Percentiles rank a stretch among this genome's conserved stretches.
phyloP scores from a whole-genome alignment of 1,140 invertebrate species.

The Grapholita molesta region DNA sequence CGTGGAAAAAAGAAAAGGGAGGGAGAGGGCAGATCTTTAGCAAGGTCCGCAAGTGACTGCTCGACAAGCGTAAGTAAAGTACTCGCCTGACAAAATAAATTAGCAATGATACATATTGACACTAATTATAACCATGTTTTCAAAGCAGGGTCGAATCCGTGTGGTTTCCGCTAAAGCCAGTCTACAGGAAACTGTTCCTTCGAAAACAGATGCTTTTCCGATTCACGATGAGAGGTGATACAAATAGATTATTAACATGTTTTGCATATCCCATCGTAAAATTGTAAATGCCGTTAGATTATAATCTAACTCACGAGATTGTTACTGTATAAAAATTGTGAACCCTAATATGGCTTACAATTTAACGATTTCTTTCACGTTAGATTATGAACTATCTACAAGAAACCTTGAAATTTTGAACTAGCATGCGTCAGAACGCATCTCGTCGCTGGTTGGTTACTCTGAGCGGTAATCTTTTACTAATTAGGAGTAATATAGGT shows the following conservation, averaged over 20 bases:
- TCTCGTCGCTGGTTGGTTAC: too few species aligned
- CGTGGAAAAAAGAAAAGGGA: slow-evolving; percentile 49
- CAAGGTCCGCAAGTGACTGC: slow-evolving; percentile 50
- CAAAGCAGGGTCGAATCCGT: slow-evolving; percentile 17
- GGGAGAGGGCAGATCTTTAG: slow-evolving; percentile 52
- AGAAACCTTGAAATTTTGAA: too few species aligned
- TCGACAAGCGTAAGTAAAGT: slow-evolving; percentile 55
- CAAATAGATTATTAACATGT: neutral
- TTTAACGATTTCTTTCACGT: too few species aligned
- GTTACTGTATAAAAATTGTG: too few species aligned
- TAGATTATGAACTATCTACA: too few species aligned
- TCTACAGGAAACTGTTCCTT: slow-evolving; percentile 32
- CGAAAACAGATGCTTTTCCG: neutral
- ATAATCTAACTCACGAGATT: too few species aligned
- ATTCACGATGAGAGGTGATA: neutral
- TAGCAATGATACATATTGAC: neutral
- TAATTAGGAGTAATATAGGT: too few species aligned
- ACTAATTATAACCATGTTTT: neutral
- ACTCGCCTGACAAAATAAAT: neutral
- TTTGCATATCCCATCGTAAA: too few species aligned
- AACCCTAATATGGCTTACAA: too few species aligned
- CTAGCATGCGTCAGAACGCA: too few species aligned
- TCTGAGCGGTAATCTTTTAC: too few species aligned
- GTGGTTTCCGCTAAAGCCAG: slow-evolving; percentile 48
- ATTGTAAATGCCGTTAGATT: too few species aligned